phyloP scores from a whole-genome alignment of 2,113 vertebrate genomes.

The Macrotus californicus region DNA sequence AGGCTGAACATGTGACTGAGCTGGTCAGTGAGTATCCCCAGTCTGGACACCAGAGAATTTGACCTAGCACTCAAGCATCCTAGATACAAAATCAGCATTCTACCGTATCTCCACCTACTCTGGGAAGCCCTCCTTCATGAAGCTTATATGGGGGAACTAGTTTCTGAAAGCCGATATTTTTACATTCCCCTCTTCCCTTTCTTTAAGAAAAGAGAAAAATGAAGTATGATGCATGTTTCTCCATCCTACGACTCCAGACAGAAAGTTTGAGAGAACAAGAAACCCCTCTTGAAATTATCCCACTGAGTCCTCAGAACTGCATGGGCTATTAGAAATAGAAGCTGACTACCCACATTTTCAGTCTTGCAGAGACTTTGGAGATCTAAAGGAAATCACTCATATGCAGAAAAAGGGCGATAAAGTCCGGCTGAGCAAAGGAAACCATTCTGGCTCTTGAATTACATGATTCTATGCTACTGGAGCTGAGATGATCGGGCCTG shows the following conservation, averaged over 20 bases:
- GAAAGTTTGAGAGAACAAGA: not conserved
- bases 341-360: not conserved
- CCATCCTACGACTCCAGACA: not conserved
- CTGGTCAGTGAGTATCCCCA: not conserved
- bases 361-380: not conserved
- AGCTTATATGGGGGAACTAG: not conserved
- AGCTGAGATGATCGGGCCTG: not conserved
- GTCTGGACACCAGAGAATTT: not conserved
- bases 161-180: not conserved
- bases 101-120: not conserved
- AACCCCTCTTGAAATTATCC: not conserved
- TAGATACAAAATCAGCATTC: not conserved
- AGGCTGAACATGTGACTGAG: not conserved
- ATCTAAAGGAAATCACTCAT: not conserved
- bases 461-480: not conserved
- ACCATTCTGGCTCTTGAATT: not conserved
- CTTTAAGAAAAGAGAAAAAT: not conserved
- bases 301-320: not conserved
- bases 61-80: not conserved
- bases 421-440: not conserved
- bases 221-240: not conserved
- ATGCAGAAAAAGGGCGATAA: not conserved
- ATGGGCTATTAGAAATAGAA: not conserved
- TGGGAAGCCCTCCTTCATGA: not conserved
- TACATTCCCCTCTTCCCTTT: not conserved